Base-by-base conservation (phyloP, 1,140 invertebrate species). In the Temnothorax curvispinosus region DNA sequence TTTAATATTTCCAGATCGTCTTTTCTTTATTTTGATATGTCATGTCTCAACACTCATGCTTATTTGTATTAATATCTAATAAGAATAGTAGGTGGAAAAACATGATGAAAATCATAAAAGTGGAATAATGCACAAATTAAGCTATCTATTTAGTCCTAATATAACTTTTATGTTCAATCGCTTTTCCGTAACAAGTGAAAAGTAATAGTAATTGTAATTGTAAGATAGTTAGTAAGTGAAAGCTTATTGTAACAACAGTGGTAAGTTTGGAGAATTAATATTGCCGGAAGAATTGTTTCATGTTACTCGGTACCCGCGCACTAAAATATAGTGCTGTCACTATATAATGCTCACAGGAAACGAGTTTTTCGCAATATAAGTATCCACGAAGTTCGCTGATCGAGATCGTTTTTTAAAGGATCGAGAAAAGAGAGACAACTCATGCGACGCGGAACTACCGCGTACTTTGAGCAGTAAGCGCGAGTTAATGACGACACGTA, bases 401-500 rank as follows among this genome's bases (percentile, higher is more conserved):
- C 7, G 32, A 50, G 8, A 62, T 38, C 21, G 27, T 62, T 62
- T 85, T n/a, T 41, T 13, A 35, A 32, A 38, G 4, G 56, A 21
- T 38, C 3, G 47, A 52, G 21, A 44, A 6, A 7, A 3, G 13
- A 35, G 15, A 47, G 5, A 58, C 18, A 15, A 58, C 41, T 78
- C 60, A 13, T 41, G 21, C 11, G 65, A 35, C 11, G 32, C 3
- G 52, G 38, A 82, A 82, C 27, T 7, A 21, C 0, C 27, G 7
- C 38, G 18, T 35, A 47, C 38, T 35, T 72, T 13, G 80, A 69
- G 7, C 50, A 27, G 9, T 54, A 21, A 32, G 11, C 38, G 44
- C 72, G 56, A 78, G 44, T 86, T 89, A 91, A 91, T 80, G 87
- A 69, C 32, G 38, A 58, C 38, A 13, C 76, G 86, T 88, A 91